A percentile compares a stretch with the other conserved stretches of the same genome.
Evolutionary conservation across 2,797 vertebrate genomes (phyloP).

Genomic region (Heterohyrax brucei): DNA sequence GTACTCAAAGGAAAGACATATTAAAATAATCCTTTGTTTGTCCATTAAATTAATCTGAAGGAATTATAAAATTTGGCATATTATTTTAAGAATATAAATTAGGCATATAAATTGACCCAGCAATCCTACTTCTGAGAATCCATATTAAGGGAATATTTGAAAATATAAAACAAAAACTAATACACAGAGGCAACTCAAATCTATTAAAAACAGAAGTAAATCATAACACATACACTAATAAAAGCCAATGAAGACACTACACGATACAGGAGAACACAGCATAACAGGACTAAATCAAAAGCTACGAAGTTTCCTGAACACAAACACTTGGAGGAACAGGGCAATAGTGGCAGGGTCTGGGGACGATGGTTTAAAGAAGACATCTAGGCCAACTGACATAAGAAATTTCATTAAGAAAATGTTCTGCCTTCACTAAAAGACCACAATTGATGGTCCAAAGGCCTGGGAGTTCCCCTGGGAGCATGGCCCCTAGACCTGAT

Average conservation of each 20-base stretch:
- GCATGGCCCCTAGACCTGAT: no score
- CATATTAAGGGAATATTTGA: conserved; percentile 6
- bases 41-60: neutral
- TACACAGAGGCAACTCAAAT: neutral
- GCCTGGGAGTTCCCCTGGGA: no score
- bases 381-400: no score
- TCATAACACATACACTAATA: conserved; percentile 6
- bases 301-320: no score
- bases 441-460: no score
- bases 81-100: conserved; percentile 11
- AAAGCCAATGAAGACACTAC: neutral
- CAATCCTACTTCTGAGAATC: neutral
- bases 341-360: no score
- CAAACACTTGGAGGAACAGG: no score
- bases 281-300: no score
- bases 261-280: no score
- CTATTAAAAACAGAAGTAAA: neutral
- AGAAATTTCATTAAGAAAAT: no score
- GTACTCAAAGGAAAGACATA: neutral
- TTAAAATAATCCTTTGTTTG: neutral
- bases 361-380: no score
- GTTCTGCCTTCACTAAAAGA: no score
- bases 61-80: conserved; percentile 12
- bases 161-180: conserved; percentile 5
- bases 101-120: neutral